These are phyloP conservation scores for Amblyjoppa proteus DNA, from an alignment of 2,888 invertebrate genomes.

Conservation along the genomic window DNA sequence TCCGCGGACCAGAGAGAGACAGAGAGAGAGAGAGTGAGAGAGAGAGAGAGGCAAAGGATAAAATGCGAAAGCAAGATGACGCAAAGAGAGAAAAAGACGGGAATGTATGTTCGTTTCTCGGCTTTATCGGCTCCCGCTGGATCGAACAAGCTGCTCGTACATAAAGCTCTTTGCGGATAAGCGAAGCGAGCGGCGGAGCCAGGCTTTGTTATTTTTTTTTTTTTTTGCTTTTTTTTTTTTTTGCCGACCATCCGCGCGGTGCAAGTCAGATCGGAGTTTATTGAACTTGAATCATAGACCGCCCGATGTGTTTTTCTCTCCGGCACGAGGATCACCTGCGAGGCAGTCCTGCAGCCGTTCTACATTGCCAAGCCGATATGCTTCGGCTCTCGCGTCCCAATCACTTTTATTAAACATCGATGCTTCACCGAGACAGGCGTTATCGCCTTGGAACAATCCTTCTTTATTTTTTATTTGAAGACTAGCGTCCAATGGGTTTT, in stretches of 20 bases:
- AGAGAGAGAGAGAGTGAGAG: no score
- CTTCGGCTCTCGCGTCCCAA: background rate
- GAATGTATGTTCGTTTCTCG: background rate
- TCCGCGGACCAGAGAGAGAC: background rate
- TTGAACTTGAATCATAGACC: conserved; percentile 2
- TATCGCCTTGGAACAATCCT: no score
- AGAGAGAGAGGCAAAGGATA: background rate
- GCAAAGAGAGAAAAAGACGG: background rate
- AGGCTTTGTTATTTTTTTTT: background rate
- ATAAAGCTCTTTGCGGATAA: conserved; percentile 6
- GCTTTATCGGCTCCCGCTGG: background rate
- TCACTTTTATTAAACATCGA: background rate
- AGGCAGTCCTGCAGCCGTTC: background rate
- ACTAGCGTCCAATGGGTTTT: no score
- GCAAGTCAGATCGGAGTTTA: conserved; percentile 1
- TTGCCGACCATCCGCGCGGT: background rate
- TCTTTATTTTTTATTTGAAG: no score
- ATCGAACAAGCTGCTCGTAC: background rate
- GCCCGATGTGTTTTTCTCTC: background rate
- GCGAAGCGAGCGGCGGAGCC: background rate
- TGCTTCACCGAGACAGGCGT: no score
- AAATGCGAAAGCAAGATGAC: background rate
- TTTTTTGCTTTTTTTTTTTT: background rate
- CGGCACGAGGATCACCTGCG: background rate
- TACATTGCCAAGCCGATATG: background rate